phyloP scores from a whole-genome alignment of 2,797 vertebrate species.

The Protosalanx chinensis region DNA sequence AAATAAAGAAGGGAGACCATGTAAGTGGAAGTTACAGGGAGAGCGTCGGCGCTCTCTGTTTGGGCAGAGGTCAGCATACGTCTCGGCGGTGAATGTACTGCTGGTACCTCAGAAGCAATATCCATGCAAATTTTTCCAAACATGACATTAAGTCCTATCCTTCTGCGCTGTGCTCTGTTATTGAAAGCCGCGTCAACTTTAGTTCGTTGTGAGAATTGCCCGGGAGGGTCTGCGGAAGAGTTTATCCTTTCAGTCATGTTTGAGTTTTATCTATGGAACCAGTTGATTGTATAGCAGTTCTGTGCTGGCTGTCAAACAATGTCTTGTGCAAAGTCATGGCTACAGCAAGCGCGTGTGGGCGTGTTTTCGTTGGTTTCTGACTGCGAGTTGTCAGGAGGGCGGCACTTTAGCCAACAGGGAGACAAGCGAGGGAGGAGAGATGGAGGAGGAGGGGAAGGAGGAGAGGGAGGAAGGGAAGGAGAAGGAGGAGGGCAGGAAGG shows the following conservation, averaged over 20 bases:
- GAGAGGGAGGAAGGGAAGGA: neutral
- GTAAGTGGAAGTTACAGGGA: conserved; percentile 29
- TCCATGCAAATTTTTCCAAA: neutral
- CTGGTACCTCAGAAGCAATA: neutral
- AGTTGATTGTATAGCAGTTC: conserved; percentile 5
- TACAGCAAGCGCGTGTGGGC: conserved; percentile 10
- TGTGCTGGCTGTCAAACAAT: neutral
- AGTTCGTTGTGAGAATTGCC: neutral
- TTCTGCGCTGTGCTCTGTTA: neutral
- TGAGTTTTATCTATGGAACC: neutral
- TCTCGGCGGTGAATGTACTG: neutral
- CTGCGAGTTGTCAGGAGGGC: conserved; percentile 2
- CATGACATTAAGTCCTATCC: neutral
- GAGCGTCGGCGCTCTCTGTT: neutral
- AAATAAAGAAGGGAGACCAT: conserved; percentile 14
- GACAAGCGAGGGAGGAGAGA: neutral
- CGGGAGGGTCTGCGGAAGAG: too few relatives aligned
- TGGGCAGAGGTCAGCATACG: neutral
- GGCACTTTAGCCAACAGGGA: neutral
- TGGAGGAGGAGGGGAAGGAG: conserved; percentile 4
- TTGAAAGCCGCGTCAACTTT: neutral
- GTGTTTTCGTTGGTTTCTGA: conserved; percentile 13
- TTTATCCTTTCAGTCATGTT: neutral
- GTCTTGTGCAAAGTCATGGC: conserved; percentile 8
- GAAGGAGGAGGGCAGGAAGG: too few relatives aligned